Conservation (phyloP, 2,888 invertebrate genomes). For the Polymixis flavicincta region DNA sequence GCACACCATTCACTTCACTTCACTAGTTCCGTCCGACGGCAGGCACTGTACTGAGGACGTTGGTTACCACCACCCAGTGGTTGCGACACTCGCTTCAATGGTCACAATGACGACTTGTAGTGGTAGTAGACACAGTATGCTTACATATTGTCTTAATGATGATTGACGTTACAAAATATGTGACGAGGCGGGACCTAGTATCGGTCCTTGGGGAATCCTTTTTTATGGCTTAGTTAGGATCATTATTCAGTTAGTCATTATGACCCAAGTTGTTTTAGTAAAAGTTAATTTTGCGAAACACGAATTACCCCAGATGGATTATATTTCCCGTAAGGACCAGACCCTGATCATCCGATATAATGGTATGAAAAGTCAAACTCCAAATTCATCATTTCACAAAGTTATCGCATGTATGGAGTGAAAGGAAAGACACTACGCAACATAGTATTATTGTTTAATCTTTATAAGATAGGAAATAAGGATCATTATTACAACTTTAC, state of each 20-base stretch:
- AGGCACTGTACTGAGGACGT: slow-evolving; percentile 61
- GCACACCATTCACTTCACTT: slow-evolving; percentile 66
- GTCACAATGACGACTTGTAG: slow-evolving; percentile 32
- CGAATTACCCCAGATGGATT: background rate
- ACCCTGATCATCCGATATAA: background rate
- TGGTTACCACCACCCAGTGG: slow-evolving; percentile 53
- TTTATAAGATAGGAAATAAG: background rate
- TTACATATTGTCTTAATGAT: background rate
- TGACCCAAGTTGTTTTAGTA: background rate
- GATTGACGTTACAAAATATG: slow-evolving; percentile 22
- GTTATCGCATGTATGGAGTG: background rate
- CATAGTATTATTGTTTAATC: background rate
- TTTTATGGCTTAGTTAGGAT: fast-evolving
- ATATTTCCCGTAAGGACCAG: background rate
- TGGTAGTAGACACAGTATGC: slow-evolving; percentile 26
- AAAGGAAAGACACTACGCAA: background rate
- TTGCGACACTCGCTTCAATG: slow-evolving; percentile 60
- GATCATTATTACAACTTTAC: background rate
- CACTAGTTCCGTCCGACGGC: slow-evolving; percentile 62
- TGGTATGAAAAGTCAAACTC: background rate
- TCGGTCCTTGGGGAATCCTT: background rate
- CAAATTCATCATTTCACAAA: background rate
- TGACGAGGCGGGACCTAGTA: background rate
- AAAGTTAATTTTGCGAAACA: background rate
- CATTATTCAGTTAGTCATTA: background rate